Percentiles rank a stretch among this genome's conserved stretches.
Evolutionary conservation across 1,140 invertebrate species (phyloP).

Genomic region (Megalopta genalis): DNA sequence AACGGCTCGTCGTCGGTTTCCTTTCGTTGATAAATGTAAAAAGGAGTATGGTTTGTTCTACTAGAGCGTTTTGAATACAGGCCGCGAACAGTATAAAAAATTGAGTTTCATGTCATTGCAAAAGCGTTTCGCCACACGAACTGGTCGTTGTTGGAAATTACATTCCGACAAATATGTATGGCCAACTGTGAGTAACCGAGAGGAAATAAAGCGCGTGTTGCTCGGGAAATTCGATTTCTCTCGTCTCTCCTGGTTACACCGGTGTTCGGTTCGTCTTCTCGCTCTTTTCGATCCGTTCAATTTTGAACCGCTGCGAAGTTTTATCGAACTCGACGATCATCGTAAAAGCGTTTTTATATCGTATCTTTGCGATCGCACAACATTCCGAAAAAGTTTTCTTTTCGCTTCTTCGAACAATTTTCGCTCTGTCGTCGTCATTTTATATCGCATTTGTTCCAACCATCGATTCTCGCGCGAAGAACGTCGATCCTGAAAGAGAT

Average conservation of each 20-base stretch:
- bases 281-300: not conserved
- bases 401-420: too few relatives aligned
- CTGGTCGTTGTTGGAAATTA: conserved; percentile 39
- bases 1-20: not conserved
- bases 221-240: not conserved
- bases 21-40: conserved; percentile 2
- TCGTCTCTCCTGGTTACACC: conserved; percentile 12
- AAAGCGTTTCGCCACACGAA: conserved; percentile 32
- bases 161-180: conserved; percentile 33
- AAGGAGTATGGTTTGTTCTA: conserved; percentile 43
- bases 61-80: conserved; percentile 50
- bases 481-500: not conserved
- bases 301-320: too few relatives aligned
- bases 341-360: too few relatives aligned
- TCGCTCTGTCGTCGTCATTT: too few relatives aligned
- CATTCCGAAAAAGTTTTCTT: too few relatives aligned
- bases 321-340: too few relatives aligned
- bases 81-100: conserved; percentile 46
- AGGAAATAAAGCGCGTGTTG: conserved; percentile 17
- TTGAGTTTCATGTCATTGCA: conserved; percentile 37
- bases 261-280: not conserved
- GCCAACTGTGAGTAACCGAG: conserved; percentile 29
- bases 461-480: too few relatives aligned
- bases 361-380: too few relatives aligned
- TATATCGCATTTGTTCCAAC: too few relatives aligned